phyloP scores from a whole-genome alignment of 2,797 vertebrate genomes.

The Natrix natrix region DNA sequence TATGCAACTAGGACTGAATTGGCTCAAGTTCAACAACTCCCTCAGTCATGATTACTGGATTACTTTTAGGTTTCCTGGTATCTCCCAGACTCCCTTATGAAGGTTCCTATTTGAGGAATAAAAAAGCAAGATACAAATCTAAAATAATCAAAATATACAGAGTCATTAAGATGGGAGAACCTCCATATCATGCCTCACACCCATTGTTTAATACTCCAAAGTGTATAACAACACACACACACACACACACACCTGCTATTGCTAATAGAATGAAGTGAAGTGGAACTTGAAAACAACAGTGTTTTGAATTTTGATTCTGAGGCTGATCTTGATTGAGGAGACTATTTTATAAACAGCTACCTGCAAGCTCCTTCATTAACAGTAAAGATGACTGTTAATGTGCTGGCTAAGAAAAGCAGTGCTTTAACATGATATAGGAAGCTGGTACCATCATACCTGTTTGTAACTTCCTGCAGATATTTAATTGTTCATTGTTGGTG shows the following conservation, averaged over 20 bases:
- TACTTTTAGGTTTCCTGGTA: neutral
- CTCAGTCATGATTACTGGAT: neutral
- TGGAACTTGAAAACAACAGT: too few species aligned
- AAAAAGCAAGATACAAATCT: neutral
- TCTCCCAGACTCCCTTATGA: neutral
- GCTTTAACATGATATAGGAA: neutral
- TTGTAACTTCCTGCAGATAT: neutral
- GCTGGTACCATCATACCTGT: too few species aligned
- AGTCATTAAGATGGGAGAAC: neutral
- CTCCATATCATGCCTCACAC: neutral
- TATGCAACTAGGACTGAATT: neutral
- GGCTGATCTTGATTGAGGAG: neutral
- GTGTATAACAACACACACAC: neutral
- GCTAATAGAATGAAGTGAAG: neutral
- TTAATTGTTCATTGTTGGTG: neutral
- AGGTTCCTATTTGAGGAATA: neutral
- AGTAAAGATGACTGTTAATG: neutral
- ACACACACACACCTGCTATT: neutral
- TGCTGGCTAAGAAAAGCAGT: neutral
- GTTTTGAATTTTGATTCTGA: neutral
- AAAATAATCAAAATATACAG: neutral
- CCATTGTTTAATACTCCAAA: neutral
- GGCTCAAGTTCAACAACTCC: neutral
- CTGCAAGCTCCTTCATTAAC: neutral
- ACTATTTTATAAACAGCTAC: neutral